A percentile compares a stretch with the other conserved stretches of the same genome.
Evolutionary conservation across 1,140 invertebrate genomes (phyloP).

Genomic region (Euwallacea similis): DNA sequence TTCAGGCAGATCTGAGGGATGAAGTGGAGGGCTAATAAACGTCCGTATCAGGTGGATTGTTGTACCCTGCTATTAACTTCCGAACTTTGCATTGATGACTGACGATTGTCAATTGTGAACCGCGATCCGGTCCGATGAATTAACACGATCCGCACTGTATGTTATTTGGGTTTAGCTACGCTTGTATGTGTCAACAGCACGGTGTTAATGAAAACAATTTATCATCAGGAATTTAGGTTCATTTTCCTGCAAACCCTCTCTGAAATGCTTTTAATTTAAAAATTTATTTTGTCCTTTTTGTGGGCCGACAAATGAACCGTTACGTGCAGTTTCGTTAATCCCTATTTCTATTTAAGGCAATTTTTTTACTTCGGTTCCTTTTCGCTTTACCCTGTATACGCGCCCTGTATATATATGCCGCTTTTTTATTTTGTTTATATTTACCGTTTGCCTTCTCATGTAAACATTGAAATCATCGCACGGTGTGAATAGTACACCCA

Average conservation of each 20-base stretch:
- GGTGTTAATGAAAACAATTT: slow-evolving; percentile 16
- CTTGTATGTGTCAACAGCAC: slow-evolving; percentile 17
- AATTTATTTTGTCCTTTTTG: neutral
- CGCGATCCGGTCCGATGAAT: slow-evolving; percentile 4
- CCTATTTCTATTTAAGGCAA: neutral
- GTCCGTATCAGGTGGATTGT: neutral
- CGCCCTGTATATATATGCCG: too few relatives aligned
- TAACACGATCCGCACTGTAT: slow-evolving; percentile 15
- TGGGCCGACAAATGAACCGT: neutral
- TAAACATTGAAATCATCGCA: too few relatives aligned
- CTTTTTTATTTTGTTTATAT: too few relatives aligned
- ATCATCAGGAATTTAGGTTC: slow-evolving; percentile 10
- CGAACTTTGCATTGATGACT: neutral
- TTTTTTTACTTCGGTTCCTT: neutral
- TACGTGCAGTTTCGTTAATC: slow-evolving; percentile 1
- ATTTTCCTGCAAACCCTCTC: neutral
- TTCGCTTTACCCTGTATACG: neutral
- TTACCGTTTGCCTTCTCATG: too few relatives aligned
- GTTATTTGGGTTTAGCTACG: slow-evolving; percentile 8
- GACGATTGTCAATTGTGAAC: slow-evolving; percentile 11
- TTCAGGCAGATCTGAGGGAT: neutral
- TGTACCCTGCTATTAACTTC: neutral
- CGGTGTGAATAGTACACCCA: neutral
- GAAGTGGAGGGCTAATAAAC: neutral
- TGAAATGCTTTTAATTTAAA: neutral